Base-by-base conservation (phyloP, 2,113 vertebrate genomes). In the Morone chrysops region DNA sequence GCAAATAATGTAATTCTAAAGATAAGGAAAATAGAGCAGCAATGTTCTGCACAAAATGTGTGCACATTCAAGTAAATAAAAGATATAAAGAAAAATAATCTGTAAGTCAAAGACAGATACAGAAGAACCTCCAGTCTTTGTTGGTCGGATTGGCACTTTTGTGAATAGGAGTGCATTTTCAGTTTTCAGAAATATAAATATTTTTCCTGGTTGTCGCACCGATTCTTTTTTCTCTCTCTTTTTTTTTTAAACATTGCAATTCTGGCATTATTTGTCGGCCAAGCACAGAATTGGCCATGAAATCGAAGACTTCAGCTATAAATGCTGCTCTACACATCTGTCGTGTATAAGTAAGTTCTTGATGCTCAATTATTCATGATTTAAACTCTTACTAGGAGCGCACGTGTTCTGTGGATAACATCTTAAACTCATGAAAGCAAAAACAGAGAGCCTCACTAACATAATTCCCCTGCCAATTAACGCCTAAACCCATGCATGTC, bases 101-200 rank as follows among this genome's bases (percentile, higher is more conserved):
- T 91, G 62, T 68, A 90, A 92, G 92, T 94, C 90, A 92, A 91
- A 94, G 91, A 94, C 82, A 83, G 90, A 94, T 83, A 92, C 72
- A 80, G 48, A 92, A 92, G 93, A 95, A 92, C 92, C 92, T 95
- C 93, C 89, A 95, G 94, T 95, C 94, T 96, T 94, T 93, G 92
- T 94, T 94, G 95, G 94, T 96, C 94, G 73, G 94, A 94, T 96
- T 96, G 95, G 95, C 95, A 96, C 95, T 96, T 96, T 94, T 92
- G 95, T 95, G 95, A 96, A 95, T 90, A 95, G 87, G 94, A 95
- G 95, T 95, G 94, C 95, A 95, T 94, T 94, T 89, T 82, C 45
- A 47, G 75, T 85, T 84, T 82, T 87, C 57, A 82, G 80, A 91
- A 91, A 89, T 86, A 89, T 67, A 88, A 90, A 87, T 81, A 75